Conservation (phyloP, 1,140 invertebrate species). For the Cotesia chilonis region DNA sequence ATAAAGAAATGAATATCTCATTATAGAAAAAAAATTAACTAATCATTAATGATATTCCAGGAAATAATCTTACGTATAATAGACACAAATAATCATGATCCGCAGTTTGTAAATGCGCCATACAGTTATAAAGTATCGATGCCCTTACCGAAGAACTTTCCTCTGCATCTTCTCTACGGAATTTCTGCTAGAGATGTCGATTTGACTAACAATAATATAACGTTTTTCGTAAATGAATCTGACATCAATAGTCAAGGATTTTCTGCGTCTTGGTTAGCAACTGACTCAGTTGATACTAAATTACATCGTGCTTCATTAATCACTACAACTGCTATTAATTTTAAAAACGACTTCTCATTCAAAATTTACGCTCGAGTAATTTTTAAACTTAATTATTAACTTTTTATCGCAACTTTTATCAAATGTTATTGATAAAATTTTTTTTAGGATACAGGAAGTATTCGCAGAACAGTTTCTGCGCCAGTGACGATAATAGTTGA, state of each 20-base stretch:
- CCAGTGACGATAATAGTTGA: slow-evolving; percentile 26
- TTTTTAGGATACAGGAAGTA: slow-evolving; percentile 28
- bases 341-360: slow-evolving; percentile 31
- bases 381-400: neutral
- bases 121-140: slow-evolving; percentile 44
- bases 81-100: slow-evolving; percentile 45
- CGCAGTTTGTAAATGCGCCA: slow-evolving; percentile 38
- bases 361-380: slow-evolving; percentile 36
- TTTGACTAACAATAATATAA: slow-evolving; percentile 38
- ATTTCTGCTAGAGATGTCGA: slow-evolving; percentile 44
- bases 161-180: slow-evolving; percentile 28
- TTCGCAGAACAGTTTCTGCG: slow-evolving; percentile 3
- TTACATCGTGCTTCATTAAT: slow-evolving; percentile 33
- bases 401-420: neutral
- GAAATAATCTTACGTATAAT: slow-evolving; percentile 32
- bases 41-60: slow-evolving; percentile 24
- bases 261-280: slow-evolving; percentile 26
- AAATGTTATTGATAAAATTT: slow-evolving; percentile 13
- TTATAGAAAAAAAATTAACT: neutral
- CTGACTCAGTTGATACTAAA: slow-evolving; percentile 29
- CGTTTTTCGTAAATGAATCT: slow-evolving; percentile 30
- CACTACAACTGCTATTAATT: slow-evolving; percentile 34
- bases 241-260: slow-evolving; percentile 32
- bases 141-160: slow-evolving; percentile 42
- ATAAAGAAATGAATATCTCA: neutral